A percentile compares a stretch with the other conserved stretches of the same genome.
phyloP scores from a whole-genome alignment of 2,113 vertebrate species.

The Loxodonta africana region DNA sequence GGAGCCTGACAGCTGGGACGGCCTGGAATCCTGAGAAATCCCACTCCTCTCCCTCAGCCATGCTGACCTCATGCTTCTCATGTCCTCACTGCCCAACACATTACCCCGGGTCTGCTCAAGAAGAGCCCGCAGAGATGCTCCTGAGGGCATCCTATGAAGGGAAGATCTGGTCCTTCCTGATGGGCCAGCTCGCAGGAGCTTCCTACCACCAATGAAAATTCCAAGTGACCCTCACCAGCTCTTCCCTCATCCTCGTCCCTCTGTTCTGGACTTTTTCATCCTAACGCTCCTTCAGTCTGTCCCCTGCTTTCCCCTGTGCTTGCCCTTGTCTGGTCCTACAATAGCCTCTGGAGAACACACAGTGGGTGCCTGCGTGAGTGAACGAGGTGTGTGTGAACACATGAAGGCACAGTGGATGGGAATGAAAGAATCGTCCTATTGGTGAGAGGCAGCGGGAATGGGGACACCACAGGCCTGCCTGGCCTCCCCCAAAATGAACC shows the following conservation, averaged over 20 bases:
- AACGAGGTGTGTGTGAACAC: not conserved
- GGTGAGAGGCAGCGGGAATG: rapidly evolving
- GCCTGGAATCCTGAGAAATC: slow-evolving; percentile 21
- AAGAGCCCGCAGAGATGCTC: not conserved
- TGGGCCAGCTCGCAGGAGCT: not conserved
- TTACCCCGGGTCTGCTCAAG: not conserved
- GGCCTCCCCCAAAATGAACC: slow-evolving; percentile 74
- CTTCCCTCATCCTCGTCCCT: rapidly evolving
- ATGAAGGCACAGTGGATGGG: rapidly evolving
- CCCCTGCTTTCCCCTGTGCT: not conserved
- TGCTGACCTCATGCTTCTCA: not conserved
- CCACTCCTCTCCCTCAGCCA: not conserved
- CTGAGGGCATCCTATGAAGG: not conserved
- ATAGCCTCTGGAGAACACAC: rapidly evolving
- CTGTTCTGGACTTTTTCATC: not conserved
- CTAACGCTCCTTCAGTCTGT: too few species aligned
- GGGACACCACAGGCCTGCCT: not conserved
- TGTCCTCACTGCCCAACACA: not conserved
- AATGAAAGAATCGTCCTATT: not conserved
- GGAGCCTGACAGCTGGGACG: slow-evolving; percentile 30
- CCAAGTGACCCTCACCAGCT: not conserved
- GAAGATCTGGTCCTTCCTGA: not conserved
- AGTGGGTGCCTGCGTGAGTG: not conserved
- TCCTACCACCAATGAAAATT: not conserved
- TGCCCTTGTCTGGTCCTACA: not conserved